These are phyloP conservation scores for Erpobdella octoculata DNA, from an alignment of 2,888 invertebrate genomes.

Conservation along the genomic window DNA sequence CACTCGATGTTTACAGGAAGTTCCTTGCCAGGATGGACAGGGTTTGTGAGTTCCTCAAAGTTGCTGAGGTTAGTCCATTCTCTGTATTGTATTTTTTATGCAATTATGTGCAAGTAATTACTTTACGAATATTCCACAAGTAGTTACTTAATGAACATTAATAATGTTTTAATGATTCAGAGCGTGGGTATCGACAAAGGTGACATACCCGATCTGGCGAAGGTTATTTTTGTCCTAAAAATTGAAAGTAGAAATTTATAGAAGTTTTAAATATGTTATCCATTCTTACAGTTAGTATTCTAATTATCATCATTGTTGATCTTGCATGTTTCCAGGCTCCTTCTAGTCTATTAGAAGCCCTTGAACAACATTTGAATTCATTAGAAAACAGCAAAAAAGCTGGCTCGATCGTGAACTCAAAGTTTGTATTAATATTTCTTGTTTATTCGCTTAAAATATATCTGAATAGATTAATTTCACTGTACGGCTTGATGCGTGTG, in stretches of 20 bases:
- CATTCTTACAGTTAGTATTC: too few species aligned
- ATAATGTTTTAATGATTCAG: constrained; percentile 41
- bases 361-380: constrained; percentile 86
- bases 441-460: background rate
- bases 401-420: constrained; percentile 32
- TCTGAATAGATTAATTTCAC: too few species aligned
- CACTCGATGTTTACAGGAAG: constrained; percentile 94
- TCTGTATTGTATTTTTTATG: background rate
- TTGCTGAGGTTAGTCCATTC: constrained; percentile 56
- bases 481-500: too few species aligned
- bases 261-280: background rate
- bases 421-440: constrained; percentile 36
- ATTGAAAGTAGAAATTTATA: background rate
- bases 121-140: too few species aligned
- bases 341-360: constrained; percentile 86
- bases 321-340: constrained; percentile 63
- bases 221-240: constrained; percentile 55
- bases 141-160: background rate
- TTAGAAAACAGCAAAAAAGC: constrained; percentile 59
- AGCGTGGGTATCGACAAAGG: constrained; percentile 96
- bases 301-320: background rate
- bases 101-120: background rate
- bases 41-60: constrained; percentile 90
- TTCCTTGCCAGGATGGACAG: constrained; percentile 96
- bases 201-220: constrained; percentile 93